Evolutionary conservation across 2,113 vertebrate species (phyloP).

Genomic region (Platycercus adscitus): DNA sequence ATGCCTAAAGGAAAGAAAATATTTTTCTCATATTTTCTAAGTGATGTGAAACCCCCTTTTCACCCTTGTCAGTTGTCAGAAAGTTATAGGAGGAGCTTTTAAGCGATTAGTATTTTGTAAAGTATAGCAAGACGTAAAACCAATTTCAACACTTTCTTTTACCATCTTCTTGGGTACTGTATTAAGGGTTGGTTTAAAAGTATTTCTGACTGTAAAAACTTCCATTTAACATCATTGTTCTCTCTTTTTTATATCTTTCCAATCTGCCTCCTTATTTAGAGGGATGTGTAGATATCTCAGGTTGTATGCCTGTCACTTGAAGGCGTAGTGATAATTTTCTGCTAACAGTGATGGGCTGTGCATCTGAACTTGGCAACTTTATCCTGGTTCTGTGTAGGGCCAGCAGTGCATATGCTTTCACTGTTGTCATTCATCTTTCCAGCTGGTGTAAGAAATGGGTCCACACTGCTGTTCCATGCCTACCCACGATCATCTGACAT

Average conservation of each 20-base stretch:
- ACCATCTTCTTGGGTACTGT: not conserved
- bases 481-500: not conserved
- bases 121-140: not conserved
- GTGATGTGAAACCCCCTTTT: not conserved
- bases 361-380: not conserved
- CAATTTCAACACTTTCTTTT: not conserved
- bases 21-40: not conserved
- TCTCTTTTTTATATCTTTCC: not conserved
- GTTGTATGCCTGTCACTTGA: not conserved
- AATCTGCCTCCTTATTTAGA: not conserved
- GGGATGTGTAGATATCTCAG: not conserved
- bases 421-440: not conserved
- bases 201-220: conserved; percentile 27
- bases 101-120: not conserved
- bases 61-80: not conserved
- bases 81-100: conserved; percentile 5
- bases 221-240: not conserved
- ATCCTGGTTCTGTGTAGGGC: not conserved
- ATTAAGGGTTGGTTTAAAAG: not conserved
- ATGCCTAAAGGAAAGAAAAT: not conserved
- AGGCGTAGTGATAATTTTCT: not conserved
- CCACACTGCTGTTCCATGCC: not conserved
- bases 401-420: not conserved
- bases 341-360: not conserved
- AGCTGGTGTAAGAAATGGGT: not conserved